Percentiles rank a stretch among this genome's conserved stretches.
These are phyloP conservation scores for Phlogophora meticulosa DNA, from an alignment of 2,888 invertebrate genomes.

Conservation along the genomic window DNA sequence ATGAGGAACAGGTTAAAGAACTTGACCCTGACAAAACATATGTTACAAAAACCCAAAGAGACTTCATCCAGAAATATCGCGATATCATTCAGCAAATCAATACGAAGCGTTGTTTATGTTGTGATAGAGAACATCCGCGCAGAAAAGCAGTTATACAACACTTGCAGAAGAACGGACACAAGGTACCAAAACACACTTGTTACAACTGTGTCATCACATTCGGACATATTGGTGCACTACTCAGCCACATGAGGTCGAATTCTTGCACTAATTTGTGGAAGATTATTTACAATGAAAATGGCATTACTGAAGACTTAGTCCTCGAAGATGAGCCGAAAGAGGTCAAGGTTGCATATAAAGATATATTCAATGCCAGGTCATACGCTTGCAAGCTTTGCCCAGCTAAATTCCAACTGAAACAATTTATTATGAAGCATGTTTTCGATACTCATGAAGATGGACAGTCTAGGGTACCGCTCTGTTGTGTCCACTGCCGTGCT, in stretches of 20 bases:
- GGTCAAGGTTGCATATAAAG: slow-evolving; percentile 85
- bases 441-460: slow-evolving; percentile 89
- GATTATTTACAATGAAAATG: slow-evolving; percentile 88
- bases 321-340: slow-evolving; percentile 84
- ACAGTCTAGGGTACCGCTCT: slow-evolving; percentile 83
- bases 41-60: slow-evolving; percentile 86
- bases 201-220: slow-evolving; percentile 92
- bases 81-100: slow-evolving; percentile 89
- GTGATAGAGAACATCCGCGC: slow-evolving; percentile 87
- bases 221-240: slow-evolving; percentile 87
- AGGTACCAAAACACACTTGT: slow-evolving; percentile 92
- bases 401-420: slow-evolving; percentile 89
- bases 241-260: slow-evolving; percentile 89
- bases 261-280: slow-evolving; percentile 89
- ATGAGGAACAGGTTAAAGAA: slow-evolving; percentile 72
- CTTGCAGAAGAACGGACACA: slow-evolving; percentile 89
- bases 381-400: slow-evolving; percentile 89
- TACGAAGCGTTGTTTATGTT: slow-evolving; percentile 88
- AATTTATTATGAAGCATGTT: slow-evolving; percentile 89
- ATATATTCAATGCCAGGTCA: slow-evolving; percentile 88
- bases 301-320: slow-evolving; percentile 88
- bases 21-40: slow-evolving; percentile 84
- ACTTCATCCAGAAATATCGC: slow-evolving; percentile 86
- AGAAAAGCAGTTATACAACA: slow-evolving; percentile 90
- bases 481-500: slow-evolving; percentile 86